Evolutionary conservation across 92 coral and sea anemone genomes (phyloP).

Genomic region (Porites lobata): DNA sequence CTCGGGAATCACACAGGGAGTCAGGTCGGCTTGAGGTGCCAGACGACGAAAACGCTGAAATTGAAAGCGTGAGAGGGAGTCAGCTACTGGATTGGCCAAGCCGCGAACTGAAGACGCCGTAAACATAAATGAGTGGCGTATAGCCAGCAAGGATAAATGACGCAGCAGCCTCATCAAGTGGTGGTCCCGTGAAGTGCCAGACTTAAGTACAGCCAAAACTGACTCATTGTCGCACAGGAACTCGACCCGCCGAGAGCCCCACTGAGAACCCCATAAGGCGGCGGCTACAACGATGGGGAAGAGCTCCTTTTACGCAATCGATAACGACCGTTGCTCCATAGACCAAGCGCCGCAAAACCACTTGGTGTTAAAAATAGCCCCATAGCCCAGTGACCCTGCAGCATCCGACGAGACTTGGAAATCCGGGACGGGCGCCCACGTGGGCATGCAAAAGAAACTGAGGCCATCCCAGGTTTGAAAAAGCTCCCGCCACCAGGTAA

Average conservation of each 20-base stretch:
- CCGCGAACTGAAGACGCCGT: too few species aligned
- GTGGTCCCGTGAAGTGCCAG: conserved; percentile 7
- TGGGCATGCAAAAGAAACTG: conserved; percentile 32
- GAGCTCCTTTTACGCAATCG: conserved; percentile 6
- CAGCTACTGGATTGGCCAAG: too few species aligned
- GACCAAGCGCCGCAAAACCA: conserved; percentile 47
- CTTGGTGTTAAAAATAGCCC: conserved; percentile 15
- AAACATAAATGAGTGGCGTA: too few species aligned
- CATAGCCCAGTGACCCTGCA: conserved; percentile 43
- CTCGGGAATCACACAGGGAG: too few species aligned
- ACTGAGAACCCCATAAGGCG: conserved; percentile 32
- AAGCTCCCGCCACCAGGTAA: too few species aligned
- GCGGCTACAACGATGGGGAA: conserved; percentile 42
- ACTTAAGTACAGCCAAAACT: conserved; percentile 42
- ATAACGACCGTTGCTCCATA: not conserved
- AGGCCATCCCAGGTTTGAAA: too few species aligned
- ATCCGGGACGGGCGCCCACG: conserved; percentile 1
- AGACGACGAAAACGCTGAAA: too few species aligned
- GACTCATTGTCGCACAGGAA: conserved; percentile 43
- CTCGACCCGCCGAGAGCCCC: conserved; percentile 19
- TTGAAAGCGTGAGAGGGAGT: too few species aligned
- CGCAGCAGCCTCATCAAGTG: not conserved
- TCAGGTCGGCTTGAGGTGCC: too few species aligned
- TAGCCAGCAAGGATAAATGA: too few species aligned
- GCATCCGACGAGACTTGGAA: conserved; percentile 22